Evolutionary conservation across 2,888 invertebrate species (phyloP).

Genomic region (Melanophora roralis): DNA sequence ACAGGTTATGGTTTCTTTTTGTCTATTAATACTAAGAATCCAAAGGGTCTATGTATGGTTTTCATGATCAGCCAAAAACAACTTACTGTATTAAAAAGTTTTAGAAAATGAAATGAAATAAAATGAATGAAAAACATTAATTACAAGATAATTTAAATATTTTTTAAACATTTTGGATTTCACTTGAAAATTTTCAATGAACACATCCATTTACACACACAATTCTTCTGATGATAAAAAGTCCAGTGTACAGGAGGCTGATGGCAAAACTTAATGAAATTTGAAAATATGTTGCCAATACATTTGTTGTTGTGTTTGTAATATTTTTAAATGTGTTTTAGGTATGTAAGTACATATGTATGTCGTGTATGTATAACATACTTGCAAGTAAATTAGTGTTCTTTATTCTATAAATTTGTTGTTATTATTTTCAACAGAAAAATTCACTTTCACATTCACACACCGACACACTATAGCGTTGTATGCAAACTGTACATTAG

Average conservation of each 20-base stretch:
- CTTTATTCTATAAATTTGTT: neutral
- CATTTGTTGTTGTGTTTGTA: conserved; percentile 19
- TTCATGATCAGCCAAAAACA: too few species aligned
- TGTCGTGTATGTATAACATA: neutral
- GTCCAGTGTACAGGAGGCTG: neutral
- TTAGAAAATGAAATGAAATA: too few species aligned
- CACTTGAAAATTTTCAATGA: too few species aligned
- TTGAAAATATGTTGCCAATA: conserved; percentile 50
- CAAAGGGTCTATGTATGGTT: too few species aligned
- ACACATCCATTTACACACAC: neutral
- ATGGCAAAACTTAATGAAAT: conserved; percentile 42
- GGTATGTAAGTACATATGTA: neutral
- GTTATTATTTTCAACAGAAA: conserved; percentile 23
- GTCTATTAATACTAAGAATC: too few species aligned
- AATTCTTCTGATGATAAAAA: conserved; percentile 8
- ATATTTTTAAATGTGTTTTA: too few species aligned
- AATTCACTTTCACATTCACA: neutral
- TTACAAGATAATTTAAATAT: too few species aligned
- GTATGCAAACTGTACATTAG: neutral
- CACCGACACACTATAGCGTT: neutral
- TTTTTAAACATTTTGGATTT: too few species aligned
- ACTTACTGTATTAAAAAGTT: too few species aligned
- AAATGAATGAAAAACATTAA: too few species aligned
- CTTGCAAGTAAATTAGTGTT: neutral
- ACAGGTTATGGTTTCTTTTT: too few species aligned